Percentiles rank a stretch among this genome's conserved stretches.
Conservation (phyloP, 2,797 vertebrate species). For the Poeciliopsis paucimaculata region DNA sequence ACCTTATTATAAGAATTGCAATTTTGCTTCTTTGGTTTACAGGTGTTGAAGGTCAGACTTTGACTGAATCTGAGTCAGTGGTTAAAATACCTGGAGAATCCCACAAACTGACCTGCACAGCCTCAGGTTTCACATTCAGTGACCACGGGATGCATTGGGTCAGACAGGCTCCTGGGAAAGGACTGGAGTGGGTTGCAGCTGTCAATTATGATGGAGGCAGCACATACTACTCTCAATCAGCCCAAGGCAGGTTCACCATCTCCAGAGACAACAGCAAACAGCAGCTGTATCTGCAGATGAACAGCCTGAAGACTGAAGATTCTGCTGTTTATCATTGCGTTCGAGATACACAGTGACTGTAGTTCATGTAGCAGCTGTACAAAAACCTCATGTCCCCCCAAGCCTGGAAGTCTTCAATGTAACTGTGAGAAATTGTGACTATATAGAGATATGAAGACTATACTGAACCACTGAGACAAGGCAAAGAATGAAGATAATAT, state of each 20-base stretch:
- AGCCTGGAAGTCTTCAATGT: neutral
- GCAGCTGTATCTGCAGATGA: neutral
- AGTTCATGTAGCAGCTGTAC: neutral
- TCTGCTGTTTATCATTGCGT: neutral
- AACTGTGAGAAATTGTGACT: neutral
- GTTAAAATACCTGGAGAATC: neutral
- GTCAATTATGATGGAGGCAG: fast-evolving
- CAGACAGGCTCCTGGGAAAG: constrained; percentile 7
- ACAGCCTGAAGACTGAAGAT: neutral
- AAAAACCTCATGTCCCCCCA: neutral
- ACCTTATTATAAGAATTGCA: neutral
- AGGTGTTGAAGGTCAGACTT: neutral
- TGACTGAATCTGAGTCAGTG: constrained; percentile 29
- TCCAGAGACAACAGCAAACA: neutral
- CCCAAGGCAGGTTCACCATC: fast-evolving
- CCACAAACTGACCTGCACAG: constrained; percentile 17
- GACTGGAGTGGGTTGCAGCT: constrained; percentile 13
- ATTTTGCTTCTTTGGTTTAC: neutral
- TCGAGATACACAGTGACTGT: neutral
- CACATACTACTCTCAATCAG: neutral
- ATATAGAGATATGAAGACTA: neutral
- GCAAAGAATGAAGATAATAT: neutral
- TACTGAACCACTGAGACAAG: neutral
- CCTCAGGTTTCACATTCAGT: constrained; percentile 1
- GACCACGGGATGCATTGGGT: neutral